Evolutionary conservation across 2,797 vertebrate genomes (phyloP).

Genomic region (Sebastes diploproa): DNA sequence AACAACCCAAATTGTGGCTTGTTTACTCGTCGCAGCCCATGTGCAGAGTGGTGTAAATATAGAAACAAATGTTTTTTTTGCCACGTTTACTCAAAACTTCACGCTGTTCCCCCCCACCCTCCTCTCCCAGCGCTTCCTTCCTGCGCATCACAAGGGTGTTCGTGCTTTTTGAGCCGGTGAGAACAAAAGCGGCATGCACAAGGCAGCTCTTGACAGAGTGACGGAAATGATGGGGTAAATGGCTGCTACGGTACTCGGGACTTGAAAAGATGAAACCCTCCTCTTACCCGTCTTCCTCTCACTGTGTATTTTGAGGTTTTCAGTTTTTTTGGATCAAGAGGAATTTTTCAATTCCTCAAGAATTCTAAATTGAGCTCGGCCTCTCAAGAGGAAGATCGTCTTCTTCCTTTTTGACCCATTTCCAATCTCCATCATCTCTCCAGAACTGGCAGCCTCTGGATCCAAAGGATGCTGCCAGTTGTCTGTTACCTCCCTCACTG

Average conservation of each 20-base stretch:
- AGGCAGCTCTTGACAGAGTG: constrained; percentile 50
- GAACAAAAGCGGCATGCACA: constrained; percentile 56
- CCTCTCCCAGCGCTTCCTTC: constrained; percentile 36
- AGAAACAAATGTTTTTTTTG: constrained; percentile 33
- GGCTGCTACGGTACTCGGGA: constrained; percentile 20
- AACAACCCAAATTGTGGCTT: constrained; percentile 15
- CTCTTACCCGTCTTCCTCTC: constrained; percentile 21
- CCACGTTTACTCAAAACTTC: constrained; percentile 28
- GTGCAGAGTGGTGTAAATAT: constrained; percentile 16
- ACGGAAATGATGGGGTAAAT: constrained; percentile 48
- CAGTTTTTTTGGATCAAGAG: constrained; percentile 54
- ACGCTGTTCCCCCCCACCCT: neutral
- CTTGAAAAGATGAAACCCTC: constrained; percentile 38
- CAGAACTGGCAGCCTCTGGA: constrained; percentile 53
- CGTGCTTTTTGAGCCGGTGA: constrained; percentile 36
- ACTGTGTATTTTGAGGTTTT: constrained; percentile 55
- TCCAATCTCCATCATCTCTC: constrained; percentile 62
- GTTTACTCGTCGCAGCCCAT: constrained; percentile 22
- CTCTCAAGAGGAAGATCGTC: constrained; percentile 52
- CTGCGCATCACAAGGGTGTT: constrained; percentile 30
- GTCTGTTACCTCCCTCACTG: constrained; percentile 38
- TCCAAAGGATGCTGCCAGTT: constrained; percentile 53
- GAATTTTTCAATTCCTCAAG: constrained; percentile 60
- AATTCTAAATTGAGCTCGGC: constrained; percentile 60
- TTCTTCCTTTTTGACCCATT: constrained; percentile 67